Base-by-base conservation (phyloP, 1,140 invertebrate genomes). In the Drosophila kurseongensis region DNA sequence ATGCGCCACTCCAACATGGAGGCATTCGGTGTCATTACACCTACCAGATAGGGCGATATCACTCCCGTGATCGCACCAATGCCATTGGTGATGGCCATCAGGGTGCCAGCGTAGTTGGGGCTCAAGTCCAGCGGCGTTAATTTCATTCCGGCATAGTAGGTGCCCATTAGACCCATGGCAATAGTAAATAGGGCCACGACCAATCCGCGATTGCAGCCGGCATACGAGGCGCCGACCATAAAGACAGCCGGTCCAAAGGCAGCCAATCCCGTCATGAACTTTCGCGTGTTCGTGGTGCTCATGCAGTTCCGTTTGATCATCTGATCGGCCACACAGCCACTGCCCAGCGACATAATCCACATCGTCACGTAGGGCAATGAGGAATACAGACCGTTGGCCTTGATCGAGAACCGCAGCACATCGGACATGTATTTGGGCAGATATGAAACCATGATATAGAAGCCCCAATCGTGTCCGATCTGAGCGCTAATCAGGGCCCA, bases 361-460 rank as follows among this genome's bases (percentile, higher is more conserved):
- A 85, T 90, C 6, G 60, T 50, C 5, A 86, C 10, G 32, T 80
- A 91, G 0, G 90, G 89, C 13, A 91, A 32, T 0, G 85, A 59
- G 0, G 80, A 78, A 4, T 76, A 65, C 0, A 89, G n/a, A 0
- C 89, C 84, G 29, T 82, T 90, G 0, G 61, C 27, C 9, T 54
- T 45, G 6, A 75, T 75, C 4, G 79, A 66, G 9, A 88, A 65
- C 0, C 60, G 47, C 13, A 85, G 40, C 0, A 90, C 80, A 47
- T 91, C 68, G 9, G 45, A 18, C 51, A 91, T 79, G 38, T 90
- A 89, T 16, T 82, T 84, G 16, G 98, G 98, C 2, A 98, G 93
- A 80, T 97, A 96, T 1, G 96, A 97, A n/a, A 98, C 94, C 93
- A 98, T 95, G 2, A 97, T 97, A 81, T 96, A 97, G 88, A 97